Evolutionary conservation across 2,113 vertebrate species (phyloP).

Genomic region (Suricata suricatta): DNA sequence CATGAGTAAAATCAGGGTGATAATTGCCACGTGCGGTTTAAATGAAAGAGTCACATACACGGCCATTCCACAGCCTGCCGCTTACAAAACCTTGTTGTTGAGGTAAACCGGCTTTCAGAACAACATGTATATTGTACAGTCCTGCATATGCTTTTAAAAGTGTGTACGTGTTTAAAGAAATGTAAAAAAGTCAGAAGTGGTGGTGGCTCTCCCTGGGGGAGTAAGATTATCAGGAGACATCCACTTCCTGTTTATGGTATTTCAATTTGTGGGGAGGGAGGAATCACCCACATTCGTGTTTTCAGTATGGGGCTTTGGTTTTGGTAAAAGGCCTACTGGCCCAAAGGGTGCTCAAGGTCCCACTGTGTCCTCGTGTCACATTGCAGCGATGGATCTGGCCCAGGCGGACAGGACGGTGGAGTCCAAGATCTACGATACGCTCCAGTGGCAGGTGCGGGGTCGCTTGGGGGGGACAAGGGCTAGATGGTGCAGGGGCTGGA

Average conservation of each 20-base stretch:
- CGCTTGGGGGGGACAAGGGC: fast-evolving
- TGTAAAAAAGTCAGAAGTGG: neutral
- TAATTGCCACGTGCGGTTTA: fast-evolving
- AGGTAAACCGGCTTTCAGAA: neutral
- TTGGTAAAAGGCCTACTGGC: neutral
- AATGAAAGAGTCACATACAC: neutral
- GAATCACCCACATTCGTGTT: neutral
- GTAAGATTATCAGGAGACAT: neutral
- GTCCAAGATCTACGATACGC: slow-evolving; percentile 93
- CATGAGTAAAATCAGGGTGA: neutral
- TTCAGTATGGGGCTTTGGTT: neutral
- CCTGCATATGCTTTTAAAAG: neutral
- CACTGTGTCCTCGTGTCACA: neutral
- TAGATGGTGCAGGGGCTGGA: fast-evolving
- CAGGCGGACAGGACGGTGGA: slow-evolving; percentile 90
- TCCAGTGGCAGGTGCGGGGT: slow-evolving; percentile 92
- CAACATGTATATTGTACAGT: neutral
- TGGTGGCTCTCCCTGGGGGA: neutral
- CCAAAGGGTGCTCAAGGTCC: neutral
- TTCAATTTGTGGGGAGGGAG: neutral
- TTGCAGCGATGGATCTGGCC: slow-evolving; percentile 89
- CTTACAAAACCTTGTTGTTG: neutral
- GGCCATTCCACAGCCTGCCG: neutral
- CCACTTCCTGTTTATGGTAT: neutral
- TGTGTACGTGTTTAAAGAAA: neutral